These are phyloP conservation scores for Octodon degus DNA, from an alignment of 2,113 vertebrate species.

Conservation along the genomic window DNA sequence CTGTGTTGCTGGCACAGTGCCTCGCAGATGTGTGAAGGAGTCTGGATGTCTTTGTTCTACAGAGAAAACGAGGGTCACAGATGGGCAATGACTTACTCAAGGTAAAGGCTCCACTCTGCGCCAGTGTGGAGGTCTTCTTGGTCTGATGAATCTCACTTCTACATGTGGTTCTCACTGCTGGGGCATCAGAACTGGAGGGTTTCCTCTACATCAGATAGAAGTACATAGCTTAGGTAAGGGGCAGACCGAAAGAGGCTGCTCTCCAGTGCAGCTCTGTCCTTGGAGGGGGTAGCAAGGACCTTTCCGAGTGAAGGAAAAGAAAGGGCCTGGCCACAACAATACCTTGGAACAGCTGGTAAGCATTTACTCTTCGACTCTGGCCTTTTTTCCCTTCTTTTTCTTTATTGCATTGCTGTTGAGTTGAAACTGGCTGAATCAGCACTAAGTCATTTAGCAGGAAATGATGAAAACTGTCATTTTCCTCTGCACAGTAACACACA, in stretches of 20 bases:
- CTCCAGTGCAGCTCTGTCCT: neutral
- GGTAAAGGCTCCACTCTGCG: neutral
- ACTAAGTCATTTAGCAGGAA: slow-evolving; percentile 72
- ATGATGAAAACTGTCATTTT: slow-evolving; percentile 73
- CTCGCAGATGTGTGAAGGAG: neutral
- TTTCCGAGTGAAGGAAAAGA: slow-evolving; percentile 40
- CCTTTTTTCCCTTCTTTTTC: neutral
- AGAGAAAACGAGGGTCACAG: neutral
- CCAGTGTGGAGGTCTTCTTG: no score
- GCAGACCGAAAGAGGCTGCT: neutral
- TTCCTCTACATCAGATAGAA: neutral
- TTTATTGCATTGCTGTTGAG: slow-evolving; percentile 39
- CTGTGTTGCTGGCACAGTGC: neutral
- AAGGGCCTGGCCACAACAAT: neutral
- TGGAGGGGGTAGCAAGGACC: slow-evolving; percentile 50
- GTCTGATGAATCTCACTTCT: neutral
- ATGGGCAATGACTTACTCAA: neutral
- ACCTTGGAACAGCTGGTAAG: neutral
- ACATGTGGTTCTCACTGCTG: neutral
- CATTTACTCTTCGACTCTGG: slow-evolving; percentile 60
- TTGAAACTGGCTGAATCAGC: slow-evolving; percentile 74
- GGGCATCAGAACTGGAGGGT: neutral
- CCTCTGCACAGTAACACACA: slow-evolving; percentile 16
- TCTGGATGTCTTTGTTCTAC: neutral
- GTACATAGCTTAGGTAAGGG: neutral